These are phyloP conservation scores for Chelonus insularis DNA, from an alignment of 1,140 invertebrate species.

Conservation along the genomic window DNA sequence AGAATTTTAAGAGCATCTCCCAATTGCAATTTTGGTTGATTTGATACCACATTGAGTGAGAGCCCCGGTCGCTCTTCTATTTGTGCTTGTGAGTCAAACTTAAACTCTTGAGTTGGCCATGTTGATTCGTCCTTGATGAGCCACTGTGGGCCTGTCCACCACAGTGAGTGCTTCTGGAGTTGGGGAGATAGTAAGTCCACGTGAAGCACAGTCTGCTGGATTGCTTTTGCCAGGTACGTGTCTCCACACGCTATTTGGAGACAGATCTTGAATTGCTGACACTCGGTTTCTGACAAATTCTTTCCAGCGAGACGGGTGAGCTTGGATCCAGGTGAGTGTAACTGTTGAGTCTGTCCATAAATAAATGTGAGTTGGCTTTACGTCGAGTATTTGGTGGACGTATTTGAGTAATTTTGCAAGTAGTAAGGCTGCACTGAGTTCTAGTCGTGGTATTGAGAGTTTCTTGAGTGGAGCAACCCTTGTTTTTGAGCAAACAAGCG, in stretches of 20 bases:
- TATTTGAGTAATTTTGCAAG: not conserved
- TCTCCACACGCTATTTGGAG: conserved; percentile 5
- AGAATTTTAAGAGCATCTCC: not conserved
- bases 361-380: not conserved
- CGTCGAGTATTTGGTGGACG: not conserved
- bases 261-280: not conserved
- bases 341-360: conserved; percentile 17
- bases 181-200: conserved; percentile 24
- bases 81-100: not conserved
- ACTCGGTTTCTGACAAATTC: conserved; percentile 19
- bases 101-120: not conserved
- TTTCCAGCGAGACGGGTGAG: conserved; percentile 11
- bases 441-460: conserved; percentile 4
- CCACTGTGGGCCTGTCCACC: not conserved
- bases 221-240: conserved; percentile 34
- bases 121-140: not conserved
- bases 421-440: conserved; percentile 7
- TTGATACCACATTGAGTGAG: not conserved
- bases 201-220: conserved; percentile 42
- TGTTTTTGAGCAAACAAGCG: conserved; percentile 11
- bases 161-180: not conserved
- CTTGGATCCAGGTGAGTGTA: conserved; percentile 7
- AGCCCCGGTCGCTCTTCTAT: not conserved
- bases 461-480: conserved; percentile 1
- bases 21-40: not conserved